phyloP scores from a whole-genome alignment of 2,888 invertebrate species.

The Tillus elongatus region DNA sequence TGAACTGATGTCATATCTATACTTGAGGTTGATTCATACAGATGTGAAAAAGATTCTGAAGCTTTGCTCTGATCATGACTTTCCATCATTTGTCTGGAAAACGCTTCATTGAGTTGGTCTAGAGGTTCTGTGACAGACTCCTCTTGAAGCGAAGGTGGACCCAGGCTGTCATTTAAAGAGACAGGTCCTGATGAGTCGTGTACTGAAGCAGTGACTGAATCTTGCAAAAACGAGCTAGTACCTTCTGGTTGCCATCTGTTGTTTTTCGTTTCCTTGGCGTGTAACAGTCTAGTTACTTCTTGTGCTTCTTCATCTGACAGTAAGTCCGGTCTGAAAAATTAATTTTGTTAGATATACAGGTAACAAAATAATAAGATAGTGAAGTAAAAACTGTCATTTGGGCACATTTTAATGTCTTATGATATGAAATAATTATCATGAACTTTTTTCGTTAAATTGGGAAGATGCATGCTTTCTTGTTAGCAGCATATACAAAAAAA shows the following conservation, averaged over 20 bases:
- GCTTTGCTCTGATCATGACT: slow-evolving; percentile 22
- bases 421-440: too few species aligned
- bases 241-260: slow-evolving; percentile 39
- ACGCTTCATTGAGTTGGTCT: slow-evolving; percentile 20
- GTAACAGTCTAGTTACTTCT: slow-evolving; percentile 74
- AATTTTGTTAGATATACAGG: too few species aligned
- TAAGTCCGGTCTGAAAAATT: slow-evolving; percentile 60
- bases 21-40: slow-evolving; percentile 38
- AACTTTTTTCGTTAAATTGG: too few species aligned
- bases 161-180: slow-evolving; percentile 37
- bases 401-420: too few species aligned
- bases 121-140: slow-evolving; percentile 30
- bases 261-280: slow-evolving; percentile 41
- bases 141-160: slow-evolving; percentile 37
- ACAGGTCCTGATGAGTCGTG: slow-evolving; percentile 40
- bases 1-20: slow-evolving; percentile 34
- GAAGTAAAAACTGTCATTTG: too few species aligned
- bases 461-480: too few species aligned
- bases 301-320: slow-evolving; percentile 85
- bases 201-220: slow-evolving; percentile 46
- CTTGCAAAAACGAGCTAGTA: slow-evolving; percentile 37
- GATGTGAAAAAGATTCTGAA: slow-evolving; percentile 27
- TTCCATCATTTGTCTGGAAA: slow-evolving; percentile 5
- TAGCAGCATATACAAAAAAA: too few species aligned
- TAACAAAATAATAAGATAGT: too few species aligned